A percentile compares a stretch with the other conserved stretches of the same genome.
These are phyloP conservation scores for Orthonyx spaldingii DNA, from an alignment of 2,113 vertebrate species.

Conservation along the genomic window DNA sequence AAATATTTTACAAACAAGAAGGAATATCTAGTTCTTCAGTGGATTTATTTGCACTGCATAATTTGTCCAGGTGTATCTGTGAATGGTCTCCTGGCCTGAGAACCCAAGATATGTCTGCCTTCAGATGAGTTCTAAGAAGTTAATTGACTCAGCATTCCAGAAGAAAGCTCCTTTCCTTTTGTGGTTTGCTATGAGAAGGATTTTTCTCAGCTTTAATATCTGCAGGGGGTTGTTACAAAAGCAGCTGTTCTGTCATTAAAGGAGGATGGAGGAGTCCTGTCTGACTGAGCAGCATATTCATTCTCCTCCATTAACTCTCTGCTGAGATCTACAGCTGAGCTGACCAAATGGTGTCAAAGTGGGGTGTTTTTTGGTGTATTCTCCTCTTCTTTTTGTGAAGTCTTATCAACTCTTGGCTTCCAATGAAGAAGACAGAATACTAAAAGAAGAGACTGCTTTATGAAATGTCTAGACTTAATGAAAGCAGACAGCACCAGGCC, in stretches of 20 bases:
- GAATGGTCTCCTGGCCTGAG: neutral
- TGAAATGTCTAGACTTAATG: conserved; percentile 39
- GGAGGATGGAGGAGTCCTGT: conserved; percentile 35
- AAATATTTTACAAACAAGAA: conserved; percentile 49
- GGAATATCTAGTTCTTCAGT: neutral
- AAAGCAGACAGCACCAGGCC: neutral
- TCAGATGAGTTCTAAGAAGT: neutral
- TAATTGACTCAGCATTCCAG: conserved; percentile 1
- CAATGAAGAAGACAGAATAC: neutral
- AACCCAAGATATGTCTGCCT: neutral
- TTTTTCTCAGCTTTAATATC: conserved; percentile 62
- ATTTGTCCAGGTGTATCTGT: conserved; percentile 7
- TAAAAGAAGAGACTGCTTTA: neutral
- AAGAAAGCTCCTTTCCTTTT: neutral
- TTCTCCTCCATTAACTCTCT: conserved; percentile 37
- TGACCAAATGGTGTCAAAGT: conserved; percentile 1
- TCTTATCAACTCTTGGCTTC: neutral
- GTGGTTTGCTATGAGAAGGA: conserved; percentile 30
- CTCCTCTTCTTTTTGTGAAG: neutral
- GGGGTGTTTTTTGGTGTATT: neutral
- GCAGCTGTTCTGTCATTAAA: conserved; percentile 35
- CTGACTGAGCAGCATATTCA: conserved; percentile 14
- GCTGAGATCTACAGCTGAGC: neutral
- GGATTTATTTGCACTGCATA: neutral
- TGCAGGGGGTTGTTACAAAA: conserved; percentile 50